Evolutionary conservation across 2,113 vertebrate species (phyloP).

Genomic region (Ammospiza caudacuta): DNA sequence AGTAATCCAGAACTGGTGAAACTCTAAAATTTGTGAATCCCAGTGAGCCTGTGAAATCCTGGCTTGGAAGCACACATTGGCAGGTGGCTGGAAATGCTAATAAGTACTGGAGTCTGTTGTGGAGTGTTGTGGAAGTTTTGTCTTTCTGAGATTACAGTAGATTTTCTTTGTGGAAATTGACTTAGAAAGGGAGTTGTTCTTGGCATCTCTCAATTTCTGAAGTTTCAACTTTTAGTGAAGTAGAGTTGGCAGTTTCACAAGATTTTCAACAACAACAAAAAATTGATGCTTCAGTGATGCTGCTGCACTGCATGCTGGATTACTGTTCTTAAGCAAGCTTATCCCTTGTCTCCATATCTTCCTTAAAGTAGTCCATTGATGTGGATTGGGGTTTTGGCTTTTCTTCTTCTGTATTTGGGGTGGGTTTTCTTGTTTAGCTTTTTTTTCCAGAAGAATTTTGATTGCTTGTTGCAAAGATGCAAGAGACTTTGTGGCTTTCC

Average conservation of each 20-base stretch:
- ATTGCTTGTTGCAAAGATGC: neutral
- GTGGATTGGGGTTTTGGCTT: neutral
- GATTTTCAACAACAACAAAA: neutral
- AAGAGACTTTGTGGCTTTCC: neutral
- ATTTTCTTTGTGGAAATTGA: slow-evolving; percentile 24
- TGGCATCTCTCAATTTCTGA: neutral
- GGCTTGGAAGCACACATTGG: neutral
- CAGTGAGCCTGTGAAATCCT: slow-evolving; percentile 32
- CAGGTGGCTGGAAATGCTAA: slow-evolving; percentile 60
- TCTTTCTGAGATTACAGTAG: neutral
- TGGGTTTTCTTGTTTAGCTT: neutral
- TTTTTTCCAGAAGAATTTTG: neutral
- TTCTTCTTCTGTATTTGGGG: neutral
- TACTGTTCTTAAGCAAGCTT: neutral
- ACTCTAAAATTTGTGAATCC: slow-evolving; percentile 60
- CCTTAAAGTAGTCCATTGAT: neutral
- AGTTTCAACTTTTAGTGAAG: slow-evolving; percentile 17
- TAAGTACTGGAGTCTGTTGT: neutral
- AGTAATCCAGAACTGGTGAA: slow-evolving; percentile 18
- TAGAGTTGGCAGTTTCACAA: neutral
- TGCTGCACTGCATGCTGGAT: neutral
- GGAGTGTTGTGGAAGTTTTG: neutral
- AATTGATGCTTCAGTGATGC: neutral
- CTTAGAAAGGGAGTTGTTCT: slow-evolving; percentile 11
- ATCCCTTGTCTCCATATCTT: neutral